Evolutionary conservation across 2,113 vertebrate genomes (phyloP).

Genomic region (Carollia perspicillata): DNA sequence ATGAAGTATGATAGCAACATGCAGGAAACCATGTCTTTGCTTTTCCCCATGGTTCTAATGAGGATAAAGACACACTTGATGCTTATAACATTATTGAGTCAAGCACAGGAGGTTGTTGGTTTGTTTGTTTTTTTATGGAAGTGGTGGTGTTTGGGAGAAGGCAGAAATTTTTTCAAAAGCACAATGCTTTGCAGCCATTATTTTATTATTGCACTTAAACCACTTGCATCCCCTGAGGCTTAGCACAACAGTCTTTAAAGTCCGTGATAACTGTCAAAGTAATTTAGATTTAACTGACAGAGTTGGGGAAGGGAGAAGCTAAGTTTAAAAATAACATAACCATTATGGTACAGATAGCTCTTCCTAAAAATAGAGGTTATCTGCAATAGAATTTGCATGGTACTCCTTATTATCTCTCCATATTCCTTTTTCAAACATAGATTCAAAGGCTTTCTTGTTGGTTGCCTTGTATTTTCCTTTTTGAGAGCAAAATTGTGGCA

Average conservation of each 20-base stretch:
- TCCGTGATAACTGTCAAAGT: not conserved
- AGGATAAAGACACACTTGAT: not conserved
- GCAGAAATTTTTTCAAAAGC: not conserved
- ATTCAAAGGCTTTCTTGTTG: not conserved
- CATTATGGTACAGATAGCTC: not conserved
- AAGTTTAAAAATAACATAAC: not conserved
- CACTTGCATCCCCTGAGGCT: not conserved
- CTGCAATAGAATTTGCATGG: not conserved
- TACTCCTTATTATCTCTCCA: not conserved
- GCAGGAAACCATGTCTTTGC: not conserved
- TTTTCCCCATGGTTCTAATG: not conserved
- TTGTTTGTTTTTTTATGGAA: not conserved
- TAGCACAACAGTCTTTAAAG: not conserved
- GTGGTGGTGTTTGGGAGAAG: not conserved
- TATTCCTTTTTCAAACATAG: not conserved
- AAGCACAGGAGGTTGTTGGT: not conserved
- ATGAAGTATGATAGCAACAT: not conserved
- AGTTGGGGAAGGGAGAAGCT: not conserved
- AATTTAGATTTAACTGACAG: conserved; percentile 3
- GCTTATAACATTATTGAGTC: not conserved
- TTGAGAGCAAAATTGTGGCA: not conserved
- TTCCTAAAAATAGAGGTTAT: not conserved
- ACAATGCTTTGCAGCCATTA: not conserved
- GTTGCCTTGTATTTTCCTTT: not conserved
- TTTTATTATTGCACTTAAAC: not conserved